Evolutionary conservation across 2,888 invertebrate genomes (phyloP).

Genomic region (Pogonocherus hispidulus): DNA sequence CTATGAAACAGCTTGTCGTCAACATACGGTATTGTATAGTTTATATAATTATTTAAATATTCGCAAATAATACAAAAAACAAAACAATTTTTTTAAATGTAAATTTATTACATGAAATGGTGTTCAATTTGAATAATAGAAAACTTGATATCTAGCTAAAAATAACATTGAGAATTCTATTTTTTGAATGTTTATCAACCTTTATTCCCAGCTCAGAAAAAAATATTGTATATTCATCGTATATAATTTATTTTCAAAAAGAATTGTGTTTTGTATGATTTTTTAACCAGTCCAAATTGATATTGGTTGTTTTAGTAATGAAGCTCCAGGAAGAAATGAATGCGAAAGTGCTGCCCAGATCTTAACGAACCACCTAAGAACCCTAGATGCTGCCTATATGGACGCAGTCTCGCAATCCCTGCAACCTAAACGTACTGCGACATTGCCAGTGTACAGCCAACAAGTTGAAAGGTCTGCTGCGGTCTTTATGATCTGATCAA

Average conservation of each 20-base stretch:
- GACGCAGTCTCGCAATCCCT: slow-evolving; percentile 77
- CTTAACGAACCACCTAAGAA: slow-evolving; percentile 81
- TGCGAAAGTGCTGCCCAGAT: slow-evolving; percentile 88
- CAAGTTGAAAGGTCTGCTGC: slow-evolving; percentile 76
- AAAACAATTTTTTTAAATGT: too few relatives aligned
- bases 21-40: slow-evolving; percentile 91
- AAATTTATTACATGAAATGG: too few relatives aligned
- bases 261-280: too few relatives aligned
- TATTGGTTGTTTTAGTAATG: slow-evolving; percentile 75
- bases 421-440: slow-evolving; percentile 60
- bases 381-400: slow-evolving; percentile 89
- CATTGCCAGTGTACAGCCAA: slow-evolving; percentile 70
- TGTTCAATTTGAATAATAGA: too few relatives aligned
- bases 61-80: too few relatives aligned
- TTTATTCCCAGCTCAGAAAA: too few relatives aligned
- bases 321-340: slow-evolving; percentile 96
- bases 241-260: too few relatives aligned
- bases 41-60: too few relatives aligned
- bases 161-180: too few relatives aligned
- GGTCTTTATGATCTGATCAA: slow-evolving; percentile 88
- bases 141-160: too few relatives aligned
- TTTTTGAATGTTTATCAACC: too few relatives aligned
- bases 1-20: slow-evolving; percentile 93
- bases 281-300: slow-evolving; percentile 24
- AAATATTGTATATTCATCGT: too few relatives aligned